A percentile compares a stretch with the other conserved stretches of the same genome.
phyloP scores from a whole-genome alignment of 2,113 vertebrate genomes.

The Xenopus borealis region DNA sequence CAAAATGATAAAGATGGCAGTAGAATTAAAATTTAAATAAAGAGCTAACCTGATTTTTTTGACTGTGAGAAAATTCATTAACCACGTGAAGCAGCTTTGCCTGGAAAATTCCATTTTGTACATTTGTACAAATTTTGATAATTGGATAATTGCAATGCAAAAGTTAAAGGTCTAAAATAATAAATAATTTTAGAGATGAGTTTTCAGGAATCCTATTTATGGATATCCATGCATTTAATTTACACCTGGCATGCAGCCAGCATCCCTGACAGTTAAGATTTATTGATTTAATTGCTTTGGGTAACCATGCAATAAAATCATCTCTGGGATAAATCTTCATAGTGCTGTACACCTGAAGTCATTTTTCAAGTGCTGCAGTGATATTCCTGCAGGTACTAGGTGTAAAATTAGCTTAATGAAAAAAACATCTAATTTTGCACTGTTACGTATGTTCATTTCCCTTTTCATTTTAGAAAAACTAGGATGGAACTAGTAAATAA shows the following conservation, averaged over 20 bases:
- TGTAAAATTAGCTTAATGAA: slow-evolving; percentile 82
- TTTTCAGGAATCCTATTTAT: slow-evolving; percentile 84
- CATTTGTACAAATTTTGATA: slow-evolving; percentile 55
- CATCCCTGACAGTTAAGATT: slow-evolving; percentile 84
- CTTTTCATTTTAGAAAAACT: slow-evolving; percentile 2
- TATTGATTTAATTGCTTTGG: slow-evolving; percentile 93
- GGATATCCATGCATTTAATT: slow-evolving; percentile 81
- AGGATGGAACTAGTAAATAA: too few relatives aligned
- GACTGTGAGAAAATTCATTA: too few relatives aligned
- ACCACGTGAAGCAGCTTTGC: too few relatives aligned
- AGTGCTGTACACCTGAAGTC: slow-evolving; percentile 74
- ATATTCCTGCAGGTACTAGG: slow-evolving; percentile 83
- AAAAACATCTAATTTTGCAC: slow-evolving; percentile 71
- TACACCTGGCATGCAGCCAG: slow-evolving; percentile 74
- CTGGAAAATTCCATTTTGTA: too few relatives aligned
- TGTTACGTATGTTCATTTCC: slow-evolving; percentile 35
- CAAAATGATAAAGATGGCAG: too few relatives aligned
- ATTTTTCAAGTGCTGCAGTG: slow-evolving; percentile 84
- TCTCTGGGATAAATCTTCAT: slow-evolving; percentile 90
- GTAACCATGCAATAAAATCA: slow-evolving; percentile 95
- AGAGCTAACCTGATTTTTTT: too few relatives aligned
- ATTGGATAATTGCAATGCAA: slow-evolving; percentile 61
- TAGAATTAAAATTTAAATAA: too few relatives aligned
- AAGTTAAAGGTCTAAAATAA: slow-evolving; percentile 64
- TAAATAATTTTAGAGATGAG: slow-evolving; percentile 85